Conservation (phyloP, 2,888 invertebrate genomes). For the Pogonocherus hispidulus region DNA sequence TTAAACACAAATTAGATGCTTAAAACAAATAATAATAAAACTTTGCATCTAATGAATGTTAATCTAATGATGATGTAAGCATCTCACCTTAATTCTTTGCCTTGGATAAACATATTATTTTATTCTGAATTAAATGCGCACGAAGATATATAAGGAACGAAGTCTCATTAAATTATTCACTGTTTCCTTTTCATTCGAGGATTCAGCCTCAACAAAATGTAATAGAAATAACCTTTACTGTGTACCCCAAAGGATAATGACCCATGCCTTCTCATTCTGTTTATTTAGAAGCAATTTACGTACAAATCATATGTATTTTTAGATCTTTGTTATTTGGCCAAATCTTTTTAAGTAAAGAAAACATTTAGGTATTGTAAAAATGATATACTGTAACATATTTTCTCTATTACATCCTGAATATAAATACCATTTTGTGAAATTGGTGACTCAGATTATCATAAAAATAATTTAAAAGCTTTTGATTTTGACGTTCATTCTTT, state of each 20-base stretch:
- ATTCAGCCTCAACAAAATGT: background rate
- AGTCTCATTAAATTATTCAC: conserved; percentile 4
- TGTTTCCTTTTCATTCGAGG: conserved; percentile 4
- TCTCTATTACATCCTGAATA: background rate
- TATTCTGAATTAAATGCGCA: too few species aligned
- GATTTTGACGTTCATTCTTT: background rate
- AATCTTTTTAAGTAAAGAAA: conserved; percentile 9
- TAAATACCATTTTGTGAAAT: background rate
- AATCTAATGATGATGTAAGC: too few species aligned
- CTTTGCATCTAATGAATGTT: too few species aligned
- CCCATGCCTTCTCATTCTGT: conserved; percentile 3
- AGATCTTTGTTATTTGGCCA: conserved; percentile 23
- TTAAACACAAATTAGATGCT: too few species aligned
- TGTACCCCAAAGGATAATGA: conserved; percentile 26
- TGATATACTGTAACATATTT: background rate
- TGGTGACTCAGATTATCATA: background rate
- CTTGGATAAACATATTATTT: too few species aligned
- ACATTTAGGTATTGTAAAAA: background rate
- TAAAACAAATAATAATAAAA: too few species aligned
- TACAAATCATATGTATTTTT: conserved; percentile 29
- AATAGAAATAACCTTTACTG: conserved; percentile 23
- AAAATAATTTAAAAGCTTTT: background rate
- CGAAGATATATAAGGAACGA: too few species aligned
- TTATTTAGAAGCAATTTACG: conserved; percentile 1
- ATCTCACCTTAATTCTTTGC: too few species aligned